Percentiles rank a stretch among this genome's conserved stretches.
These are phyloP conservation scores for Zingel zingel DNA, from an alignment of 2,113 vertebrate genomes.

Conservation along the genomic window DNA sequence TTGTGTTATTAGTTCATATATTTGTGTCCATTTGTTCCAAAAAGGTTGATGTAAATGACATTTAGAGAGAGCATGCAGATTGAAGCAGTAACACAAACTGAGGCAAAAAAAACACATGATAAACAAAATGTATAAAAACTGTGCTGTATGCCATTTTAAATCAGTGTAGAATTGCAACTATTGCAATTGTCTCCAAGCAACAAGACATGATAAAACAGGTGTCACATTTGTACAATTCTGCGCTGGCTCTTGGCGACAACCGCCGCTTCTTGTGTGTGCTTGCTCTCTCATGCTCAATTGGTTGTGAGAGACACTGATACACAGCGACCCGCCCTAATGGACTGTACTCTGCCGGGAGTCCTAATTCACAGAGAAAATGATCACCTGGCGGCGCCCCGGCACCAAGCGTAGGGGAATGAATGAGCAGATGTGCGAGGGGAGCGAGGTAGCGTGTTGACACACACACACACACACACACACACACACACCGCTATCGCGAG, in stretches of 20 bases:
- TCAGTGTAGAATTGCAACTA: conserved; percentile 29
- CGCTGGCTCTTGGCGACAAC: conserved; percentile 19
- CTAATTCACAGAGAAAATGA: conserved; percentile 75
- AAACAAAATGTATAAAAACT: conserved; percentile 5
- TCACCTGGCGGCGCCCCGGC: conserved; percentile 64
- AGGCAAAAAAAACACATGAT: not conserved
- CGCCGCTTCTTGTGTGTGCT: conserved; percentile 49
- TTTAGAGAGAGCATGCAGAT: not conserved
- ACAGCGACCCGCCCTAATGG: conserved; percentile 66
- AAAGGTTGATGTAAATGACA: conserved; percentile 13
- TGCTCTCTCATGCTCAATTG: conserved; percentile 71
- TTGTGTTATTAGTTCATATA: conserved; percentile 10
- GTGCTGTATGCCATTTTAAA: conserved; percentile 15
- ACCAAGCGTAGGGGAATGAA: conserved; percentile 46
- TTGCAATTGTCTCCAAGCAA: conserved; percentile 14
- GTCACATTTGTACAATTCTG: conserved; percentile 46
- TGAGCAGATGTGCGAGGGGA: conserved; percentile 61
- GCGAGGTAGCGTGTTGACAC: conserved; percentile 54
- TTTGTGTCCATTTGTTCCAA: not conserved
- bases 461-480: conserved; percentile 31
- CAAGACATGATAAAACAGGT: conserved; percentile 43
- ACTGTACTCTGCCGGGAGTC: conserved; percentile 67
- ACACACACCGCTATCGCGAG: conserved; percentile 36
- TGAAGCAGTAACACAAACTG: not conserved
- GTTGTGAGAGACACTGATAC: conserved; percentile 68